phyloP scores from a whole-genome alignment of 2,113 vertebrate genomes.

The Rhegmatorhina hoffmannsi region DNA sequence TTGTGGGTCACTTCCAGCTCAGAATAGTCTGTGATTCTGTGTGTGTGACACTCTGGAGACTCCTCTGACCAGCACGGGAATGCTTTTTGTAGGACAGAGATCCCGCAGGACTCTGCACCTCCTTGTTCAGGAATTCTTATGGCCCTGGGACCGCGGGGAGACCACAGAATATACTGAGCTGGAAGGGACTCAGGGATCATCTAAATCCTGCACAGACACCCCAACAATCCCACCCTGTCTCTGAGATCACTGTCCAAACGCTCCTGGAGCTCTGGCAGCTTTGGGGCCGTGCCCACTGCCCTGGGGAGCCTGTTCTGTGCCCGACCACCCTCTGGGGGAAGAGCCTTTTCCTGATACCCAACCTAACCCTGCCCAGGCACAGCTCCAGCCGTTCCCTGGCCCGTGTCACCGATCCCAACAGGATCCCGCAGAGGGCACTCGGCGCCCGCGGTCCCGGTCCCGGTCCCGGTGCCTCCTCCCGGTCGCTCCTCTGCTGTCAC shows the following conservation, averaged over 20 bases:
- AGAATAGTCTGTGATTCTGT: too few species aligned
- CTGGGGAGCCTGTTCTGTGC: neutral
- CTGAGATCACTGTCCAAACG: fast-evolving
- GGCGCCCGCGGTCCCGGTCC: neutral
- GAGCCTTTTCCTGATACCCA: neutral
- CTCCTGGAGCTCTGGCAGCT: neutral
- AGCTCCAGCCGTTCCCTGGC: neutral
- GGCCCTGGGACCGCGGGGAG: neutral
- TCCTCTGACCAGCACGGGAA: fast-evolving
- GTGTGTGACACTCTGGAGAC: too few species aligned
- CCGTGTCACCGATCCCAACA: neutral
- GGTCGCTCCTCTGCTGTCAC: neutral
- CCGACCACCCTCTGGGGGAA: neutral
- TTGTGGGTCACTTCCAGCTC: too few species aligned
- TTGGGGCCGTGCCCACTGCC: neutral
- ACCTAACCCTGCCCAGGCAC: fast-evolving
- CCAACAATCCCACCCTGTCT: neutral
- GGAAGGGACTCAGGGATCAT: neutral
- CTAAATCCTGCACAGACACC: fast-evolving
- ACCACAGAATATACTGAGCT: neutral
- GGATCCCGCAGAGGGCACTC: conserved; percentile 42
- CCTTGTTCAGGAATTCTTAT: fast-evolving
- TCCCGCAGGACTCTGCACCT: neutral
- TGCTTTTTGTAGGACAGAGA: fast-evolving
- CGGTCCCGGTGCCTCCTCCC: neutral